Base-by-base conservation (phyloP, 2,888 invertebrate genomes). In the Heliothis peltigera region DNA sequence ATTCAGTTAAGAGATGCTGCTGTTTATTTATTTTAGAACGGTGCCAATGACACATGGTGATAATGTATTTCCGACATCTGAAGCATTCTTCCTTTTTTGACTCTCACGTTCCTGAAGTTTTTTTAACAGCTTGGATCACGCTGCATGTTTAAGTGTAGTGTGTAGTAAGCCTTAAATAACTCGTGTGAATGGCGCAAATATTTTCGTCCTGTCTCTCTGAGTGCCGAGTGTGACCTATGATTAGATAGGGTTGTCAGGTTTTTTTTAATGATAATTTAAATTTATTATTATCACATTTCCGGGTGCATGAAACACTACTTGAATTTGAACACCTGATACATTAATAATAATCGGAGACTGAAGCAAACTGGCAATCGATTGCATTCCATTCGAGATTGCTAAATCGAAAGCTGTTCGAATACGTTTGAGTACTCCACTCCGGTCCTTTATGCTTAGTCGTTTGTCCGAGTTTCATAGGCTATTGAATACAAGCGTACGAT, bases 121-220 rank as follows among this genome's bases (percentile, higher is more conserved):
- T 39, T 39, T 15, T 1, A 5, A 39, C 0, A 44, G 28, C 12
- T 12, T 32, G 10, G 32, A 10, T 32, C 12, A 32, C 17, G 32
- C 19, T 8, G 17, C 53, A 3, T 35, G 19, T 28, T 28, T 21
- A 15, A 8, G 8, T 3, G 0, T 4, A 42, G 54, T 63, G 44
- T 60, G 57, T 17, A 51, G 1, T 5, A n/a, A 42, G 1, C 46
- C 32, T 15, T 66, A 43, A 66, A 8, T 7, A 12, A 17, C 22
- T 18, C 52, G 61, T 73, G 58, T 77, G 61, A 72, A 59, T 75
- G 49, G 35, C 39, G 39, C 44, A 47, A 71, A 64, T 75, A 73
- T 68, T 77, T 63, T 67, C 55, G 64, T 67, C 61, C 71, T 64
- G 67, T 61, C 56, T 68, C 58, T 51, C 46, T 53, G 28, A 61